phyloP scores from a whole-genome alignment of 1,140 invertebrate genomes.

The Tetraneura akinire region DNA sequence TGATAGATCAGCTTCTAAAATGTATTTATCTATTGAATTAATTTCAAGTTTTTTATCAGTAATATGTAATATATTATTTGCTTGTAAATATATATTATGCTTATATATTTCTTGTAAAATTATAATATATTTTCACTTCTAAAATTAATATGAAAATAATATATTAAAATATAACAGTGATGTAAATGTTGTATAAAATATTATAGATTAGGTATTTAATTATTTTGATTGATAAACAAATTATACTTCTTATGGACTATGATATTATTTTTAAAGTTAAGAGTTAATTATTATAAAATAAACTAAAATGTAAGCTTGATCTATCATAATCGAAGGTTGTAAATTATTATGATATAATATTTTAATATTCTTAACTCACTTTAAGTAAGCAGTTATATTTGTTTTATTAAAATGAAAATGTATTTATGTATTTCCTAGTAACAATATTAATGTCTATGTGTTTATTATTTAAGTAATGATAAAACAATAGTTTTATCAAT shows the following conservation, averaged over 20 bases:
- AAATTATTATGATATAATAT: neutral
- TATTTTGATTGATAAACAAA: no score
- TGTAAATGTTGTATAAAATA: neutral
- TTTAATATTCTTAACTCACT: no score
- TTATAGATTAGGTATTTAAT: no score
- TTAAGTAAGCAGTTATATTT: no score
- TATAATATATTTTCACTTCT: neutral
- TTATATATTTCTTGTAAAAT: neutral
- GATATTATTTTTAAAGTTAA: no score
- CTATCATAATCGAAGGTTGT: neutral
- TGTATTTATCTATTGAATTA: conserved; percentile 17
- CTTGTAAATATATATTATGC: neutral
- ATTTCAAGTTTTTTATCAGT: neutral
- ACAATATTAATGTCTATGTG: no score
- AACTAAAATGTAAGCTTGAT: neutral
- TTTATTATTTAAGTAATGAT: no score
- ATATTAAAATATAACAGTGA: neutral
- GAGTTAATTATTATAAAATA: no score
- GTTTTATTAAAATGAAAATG: no score
- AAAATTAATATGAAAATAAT: neutral
- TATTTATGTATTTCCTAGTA: no score
- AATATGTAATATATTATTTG: neutral
- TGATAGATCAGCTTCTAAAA: neutral
- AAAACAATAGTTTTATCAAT: no score
- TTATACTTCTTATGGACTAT: no score